These are phyloP conservation scores for Triplophysa rosa DNA, from an alignment of 2,113 vertebrate species.

Conservation along the genomic window DNA sequence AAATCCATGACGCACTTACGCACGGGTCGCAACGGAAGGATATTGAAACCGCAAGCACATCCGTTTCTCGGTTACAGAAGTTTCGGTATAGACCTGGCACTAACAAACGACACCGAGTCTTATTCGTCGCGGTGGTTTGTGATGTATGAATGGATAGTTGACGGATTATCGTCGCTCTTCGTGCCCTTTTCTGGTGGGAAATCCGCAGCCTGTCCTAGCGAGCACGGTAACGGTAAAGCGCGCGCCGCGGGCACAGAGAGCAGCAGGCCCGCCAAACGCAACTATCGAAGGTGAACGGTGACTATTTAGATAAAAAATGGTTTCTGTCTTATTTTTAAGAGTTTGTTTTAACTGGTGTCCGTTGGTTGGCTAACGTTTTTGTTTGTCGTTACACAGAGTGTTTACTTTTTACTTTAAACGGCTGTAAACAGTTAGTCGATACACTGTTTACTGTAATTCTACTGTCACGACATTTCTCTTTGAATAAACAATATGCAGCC, in stretches of 20 bases:
- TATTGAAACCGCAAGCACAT: neutral
- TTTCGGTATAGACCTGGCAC: conserved; percentile 66
- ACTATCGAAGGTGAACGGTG: conserved; percentile 73
- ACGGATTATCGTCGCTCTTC: conserved; percentile 79
- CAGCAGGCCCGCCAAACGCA: conserved; percentile 72
- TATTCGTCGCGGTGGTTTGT: conserved; percentile 72
- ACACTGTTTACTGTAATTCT: too few species aligned
- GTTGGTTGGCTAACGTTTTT: neutral
- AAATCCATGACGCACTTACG: conserved; percentile 31
- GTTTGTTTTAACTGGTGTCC: neutral
- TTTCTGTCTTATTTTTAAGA: neutral
- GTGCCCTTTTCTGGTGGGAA: conserved; percentile 68
- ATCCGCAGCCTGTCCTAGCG: conserved; percentile 60
- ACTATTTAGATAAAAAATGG: neutral
- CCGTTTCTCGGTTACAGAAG: neutral
- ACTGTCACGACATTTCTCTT: neutral
- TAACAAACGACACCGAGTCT: conserved; percentile 54
- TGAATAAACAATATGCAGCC: neutral
- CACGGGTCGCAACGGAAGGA: neutral
- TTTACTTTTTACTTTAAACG: neutral
- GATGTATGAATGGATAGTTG: conserved; percentile 83
- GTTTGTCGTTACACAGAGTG: neutral
- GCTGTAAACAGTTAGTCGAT: too few species aligned
- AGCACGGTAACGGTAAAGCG: conserved; percentile 50
- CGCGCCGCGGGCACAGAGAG: conserved; percentile 47